phyloP scores from a whole-genome alignment of 2,113 vertebrate species.

The Loxodonta africana region DNA sequence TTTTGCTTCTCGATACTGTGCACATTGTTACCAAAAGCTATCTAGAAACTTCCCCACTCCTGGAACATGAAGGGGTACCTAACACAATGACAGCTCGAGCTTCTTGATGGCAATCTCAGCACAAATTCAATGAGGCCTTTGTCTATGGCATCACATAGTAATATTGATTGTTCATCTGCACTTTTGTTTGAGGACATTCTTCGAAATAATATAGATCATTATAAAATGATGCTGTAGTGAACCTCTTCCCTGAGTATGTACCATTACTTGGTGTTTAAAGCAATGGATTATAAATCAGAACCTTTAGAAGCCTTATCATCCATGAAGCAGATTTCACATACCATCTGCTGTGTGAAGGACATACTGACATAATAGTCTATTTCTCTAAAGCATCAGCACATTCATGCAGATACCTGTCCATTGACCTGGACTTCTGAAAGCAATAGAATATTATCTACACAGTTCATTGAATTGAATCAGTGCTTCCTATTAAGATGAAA shows the following conservation, averaged over 20 bases:
- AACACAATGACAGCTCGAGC: not conserved
- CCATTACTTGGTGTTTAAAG: slow-evolving; percentile 75
- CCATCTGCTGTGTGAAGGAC: slow-evolving; percentile 85
- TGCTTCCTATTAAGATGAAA: not conserved
- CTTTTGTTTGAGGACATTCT: not conserved
- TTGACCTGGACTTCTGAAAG: slow-evolving; percentile 73
- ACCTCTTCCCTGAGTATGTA: slow-evolving; percentile 41
- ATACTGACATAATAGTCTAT: slow-evolving; percentile 65
- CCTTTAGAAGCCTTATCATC: slow-evolving; percentile 70
- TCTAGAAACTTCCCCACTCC: not conserved
- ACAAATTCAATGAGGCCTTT: slow-evolving; percentile 40
- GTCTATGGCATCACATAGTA: not conserved
- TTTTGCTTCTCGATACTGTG: not conserved
- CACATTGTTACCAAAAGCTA: not conserved
- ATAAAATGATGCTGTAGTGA: not conserved
- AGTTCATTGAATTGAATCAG: slow-evolving; percentile 59
- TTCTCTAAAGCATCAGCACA: slow-evolving; percentile 78
- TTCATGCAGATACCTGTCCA: slow-evolving; percentile 73
- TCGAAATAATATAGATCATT: slow-evolving; percentile 2
- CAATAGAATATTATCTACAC: slow-evolving; percentile 71
- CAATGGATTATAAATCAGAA: slow-evolving; percentile 75
- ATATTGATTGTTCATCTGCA: not conserved
- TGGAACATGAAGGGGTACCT: not conserved
- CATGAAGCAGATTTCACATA: slow-evolving; percentile 83
- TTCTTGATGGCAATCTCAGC: not conserved